These are phyloP conservation scores for Ostrea denselamellosa DNA, from an alignment of 1,140 invertebrate genomes.

Conservation along the genomic window DNA sequence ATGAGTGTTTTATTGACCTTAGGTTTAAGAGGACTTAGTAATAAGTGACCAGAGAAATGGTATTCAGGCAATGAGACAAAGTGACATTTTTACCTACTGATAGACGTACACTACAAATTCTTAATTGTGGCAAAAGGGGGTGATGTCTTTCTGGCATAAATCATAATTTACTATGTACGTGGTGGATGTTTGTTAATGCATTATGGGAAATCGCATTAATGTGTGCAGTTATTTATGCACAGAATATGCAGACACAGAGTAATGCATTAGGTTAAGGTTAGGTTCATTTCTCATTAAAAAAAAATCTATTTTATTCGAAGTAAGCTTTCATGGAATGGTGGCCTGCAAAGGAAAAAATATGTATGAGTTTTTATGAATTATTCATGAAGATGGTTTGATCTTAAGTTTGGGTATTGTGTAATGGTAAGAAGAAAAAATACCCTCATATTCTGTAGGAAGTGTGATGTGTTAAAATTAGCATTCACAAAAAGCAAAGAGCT, in stretches of 20 bases:
- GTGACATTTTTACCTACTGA: slow-evolving; percentile 1
- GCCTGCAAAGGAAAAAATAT: not conserved
- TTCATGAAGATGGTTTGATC: not conserved
- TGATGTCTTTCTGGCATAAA: not conserved
- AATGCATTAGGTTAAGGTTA: not conserved
- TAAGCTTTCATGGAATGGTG: not conserved
- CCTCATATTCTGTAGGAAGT: not conserved
- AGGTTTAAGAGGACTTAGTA: not conserved
- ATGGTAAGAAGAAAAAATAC: not conserved
- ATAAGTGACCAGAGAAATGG: not conserved
- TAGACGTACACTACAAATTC: not conserved
- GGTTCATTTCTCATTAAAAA: not conserved
- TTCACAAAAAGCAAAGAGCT: too few species aligned
- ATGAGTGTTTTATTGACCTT: not conserved
- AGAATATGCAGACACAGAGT: not conserved
- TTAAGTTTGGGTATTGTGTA: not conserved
- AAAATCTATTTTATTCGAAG: too few species aligned
- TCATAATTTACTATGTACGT: not conserved
- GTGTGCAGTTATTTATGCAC: not conserved
- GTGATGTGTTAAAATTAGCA: too few species aligned
- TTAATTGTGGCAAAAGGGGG: not conserved
- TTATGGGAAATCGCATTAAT: not conserved
- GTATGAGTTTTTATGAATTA: not conserved
- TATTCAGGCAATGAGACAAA: not conserved
- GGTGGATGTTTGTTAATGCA: not conserved